Evolutionary conservation across 2,113 vertebrate species (phyloP), one percentile per base, ranked within the genome.

Genomic region (Zosterops pallidus): DNA sequence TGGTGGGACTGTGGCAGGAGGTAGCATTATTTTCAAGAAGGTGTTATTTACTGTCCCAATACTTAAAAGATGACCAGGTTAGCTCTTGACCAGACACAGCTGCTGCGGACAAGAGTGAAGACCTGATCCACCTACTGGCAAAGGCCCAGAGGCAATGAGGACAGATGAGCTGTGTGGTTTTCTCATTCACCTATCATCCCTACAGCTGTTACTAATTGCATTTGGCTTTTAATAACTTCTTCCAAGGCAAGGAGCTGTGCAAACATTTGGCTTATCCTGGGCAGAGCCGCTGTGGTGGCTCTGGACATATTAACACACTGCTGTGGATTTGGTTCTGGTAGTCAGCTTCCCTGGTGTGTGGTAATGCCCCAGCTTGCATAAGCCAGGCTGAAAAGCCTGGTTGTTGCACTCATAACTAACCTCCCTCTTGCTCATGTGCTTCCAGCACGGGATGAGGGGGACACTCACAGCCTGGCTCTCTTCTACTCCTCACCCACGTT

Each of bases 31-130:
- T 67, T 83, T 86, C 79, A 89, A 52, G 24, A 62, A 83, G 55
- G 33, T 90, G 46, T 49, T 83, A 88, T 33, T 83, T 86, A 47
- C 57, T 86, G 55, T 70, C 59, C 62, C 50, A 41, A 41, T 50
- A 52, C 26, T 67, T 60, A 28, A 16, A 70, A 75, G 55, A 65
- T 47, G 46, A 74, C 24, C 28, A 55, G 28, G 37, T 75, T 79
- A 75, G 20, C 31, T 80, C 83, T 65, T 90, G 44, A 83, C 68
- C 68, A 77, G 60, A 49, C 52, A 76, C 9, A 78, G 53, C 33
- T 78, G 25, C n/a, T 2, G 0, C 0, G 0, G n/a, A 86, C 23
- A 11, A 90, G 23, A 31, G 0, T 56, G 53, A 67, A 93, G 37
- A 68, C 64, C 46, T 75, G 55, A 37, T 65, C 46, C 57, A 87